A percentile compares a stretch with the other conserved stretches of the same genome.
Conservation (phyloP, 2,888 invertebrate genomes). For the Agapetus fuscipes region DNA sequence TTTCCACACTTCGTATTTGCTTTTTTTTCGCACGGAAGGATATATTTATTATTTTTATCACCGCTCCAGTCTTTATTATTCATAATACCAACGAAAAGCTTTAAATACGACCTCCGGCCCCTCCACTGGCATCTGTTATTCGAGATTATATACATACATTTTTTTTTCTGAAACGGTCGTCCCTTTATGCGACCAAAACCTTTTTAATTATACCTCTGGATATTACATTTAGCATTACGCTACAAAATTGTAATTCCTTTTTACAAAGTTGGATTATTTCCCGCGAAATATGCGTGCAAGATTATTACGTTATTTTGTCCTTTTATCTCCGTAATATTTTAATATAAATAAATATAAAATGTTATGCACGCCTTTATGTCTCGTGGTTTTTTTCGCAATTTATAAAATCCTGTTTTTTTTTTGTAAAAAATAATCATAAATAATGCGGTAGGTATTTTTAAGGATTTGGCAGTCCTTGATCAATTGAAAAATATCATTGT, state of each 20-base stretch:
- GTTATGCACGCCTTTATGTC: too few species aligned
- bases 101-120: conserved; percentile 11
- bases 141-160: conserved; percentile 14
- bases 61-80: conserved; percentile 12
- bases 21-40: conserved; percentile 4
- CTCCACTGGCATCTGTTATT: conserved; percentile 13
- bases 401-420: too few species aligned
- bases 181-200: background rate
- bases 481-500: too few species aligned
- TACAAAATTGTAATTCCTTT: background rate
- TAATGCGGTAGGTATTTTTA: too few species aligned
- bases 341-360: too few species aligned
- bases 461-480: too few species aligned
- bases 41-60: conserved; percentile 14
- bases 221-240: background rate
- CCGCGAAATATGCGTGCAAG: too few species aligned
- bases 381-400: too few species aligned
- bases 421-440: too few species aligned
- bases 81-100: conserved; percentile 13
- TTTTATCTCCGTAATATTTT: too few species aligned
- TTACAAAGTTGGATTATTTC: background rate
- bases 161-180: conserved; percentile 2
- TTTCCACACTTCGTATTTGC: conserved; percentile 1
- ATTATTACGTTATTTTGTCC: too few species aligned
- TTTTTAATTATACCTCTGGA: background rate